Evolutionary conservation across 2,888 invertebrate genomes (phyloP).

Genomic region (Eucera pruinosa): DNA sequence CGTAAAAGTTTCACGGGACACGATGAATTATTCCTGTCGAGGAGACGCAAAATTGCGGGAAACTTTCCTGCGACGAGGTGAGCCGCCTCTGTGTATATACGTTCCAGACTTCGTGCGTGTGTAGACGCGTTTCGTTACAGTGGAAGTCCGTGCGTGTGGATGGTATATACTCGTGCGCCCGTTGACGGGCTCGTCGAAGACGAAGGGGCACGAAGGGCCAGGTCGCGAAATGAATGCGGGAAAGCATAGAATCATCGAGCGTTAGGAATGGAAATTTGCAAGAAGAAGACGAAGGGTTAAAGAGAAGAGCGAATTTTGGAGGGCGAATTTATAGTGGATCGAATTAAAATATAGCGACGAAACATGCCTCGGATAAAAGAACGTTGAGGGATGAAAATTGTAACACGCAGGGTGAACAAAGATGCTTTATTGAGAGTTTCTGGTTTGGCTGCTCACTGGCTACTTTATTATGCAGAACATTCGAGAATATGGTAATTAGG

Average conservation of each 20-base stretch:
- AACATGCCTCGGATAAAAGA: not conserved
- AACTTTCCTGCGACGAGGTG: constrained; percentile 67
- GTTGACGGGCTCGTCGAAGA: constrained; percentile 41
- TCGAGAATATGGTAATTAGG: too few relatives aligned
- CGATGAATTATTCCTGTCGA: constrained; percentile 74
- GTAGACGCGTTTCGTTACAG: not conserved
- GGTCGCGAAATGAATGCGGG: constrained; percentile 71
- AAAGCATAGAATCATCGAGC: constrained; percentile 62
- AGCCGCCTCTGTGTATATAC: constrained; percentile 40
- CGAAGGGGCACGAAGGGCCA: constrained; percentile 61
- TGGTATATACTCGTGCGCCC: constrained; percentile 5
- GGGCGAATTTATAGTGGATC: constrained; percentile 51
- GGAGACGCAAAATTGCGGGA: constrained; percentile 72
- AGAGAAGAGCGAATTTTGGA: constrained; percentile 41
- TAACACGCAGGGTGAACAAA: too few relatives aligned
- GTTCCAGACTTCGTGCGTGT: constrained; percentile 3
- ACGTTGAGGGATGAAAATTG: not conserved
- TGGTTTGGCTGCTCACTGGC: too few relatives aligned
- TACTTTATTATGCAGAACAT: too few relatives aligned
- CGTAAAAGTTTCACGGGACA: constrained; percentile 72
- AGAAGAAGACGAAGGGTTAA: constrained; percentile 66
- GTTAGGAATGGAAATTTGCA: constrained; percentile 49
- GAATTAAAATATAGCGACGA: constrained; percentile 51
- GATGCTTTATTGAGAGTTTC: too few relatives aligned
- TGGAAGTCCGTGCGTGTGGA: constrained; percentile 2